Conservation (phyloP, 2,888 invertebrate species). For the Drosophila barbarae region DNA sequence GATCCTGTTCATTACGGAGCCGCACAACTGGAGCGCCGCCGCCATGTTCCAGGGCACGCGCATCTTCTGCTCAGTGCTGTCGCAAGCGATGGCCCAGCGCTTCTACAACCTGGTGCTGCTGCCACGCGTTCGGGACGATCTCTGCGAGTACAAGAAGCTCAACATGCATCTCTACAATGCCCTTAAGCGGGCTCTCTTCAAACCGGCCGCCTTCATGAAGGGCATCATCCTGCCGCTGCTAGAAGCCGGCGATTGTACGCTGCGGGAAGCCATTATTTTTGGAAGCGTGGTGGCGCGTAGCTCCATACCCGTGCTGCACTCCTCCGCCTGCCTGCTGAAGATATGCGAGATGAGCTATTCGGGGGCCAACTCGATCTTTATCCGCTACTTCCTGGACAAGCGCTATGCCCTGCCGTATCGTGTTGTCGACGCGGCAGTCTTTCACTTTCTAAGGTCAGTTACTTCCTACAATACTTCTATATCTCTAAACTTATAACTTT, state of each 20-base stretch:
- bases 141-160: constrained; percentile 95
- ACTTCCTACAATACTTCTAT: constrained; percentile 42
- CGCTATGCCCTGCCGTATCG: constrained; percentile 98
- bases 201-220: constrained; percentile 99
- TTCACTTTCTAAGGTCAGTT: constrained; percentile 92
- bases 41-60: constrained; percentile 93
- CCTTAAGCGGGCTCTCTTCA: constrained; percentile 94
- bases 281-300: constrained; percentile 94
- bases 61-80: constrained; percentile 97
- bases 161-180: constrained; percentile 99
- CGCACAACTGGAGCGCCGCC: constrained; percentile 98
- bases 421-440: constrained; percentile 96
- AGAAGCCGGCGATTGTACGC: constrained; percentile 94
- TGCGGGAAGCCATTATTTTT: constrained; percentile 96
- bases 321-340: constrained; percentile 95
- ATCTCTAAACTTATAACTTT: background rate
- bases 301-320: constrained; percentile 96
- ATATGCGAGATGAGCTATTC: constrained; percentile 99
- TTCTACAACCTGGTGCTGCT: constrained; percentile 96
- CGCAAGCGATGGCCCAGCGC: constrained; percentile 97
- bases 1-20: constrained; percentile 91
- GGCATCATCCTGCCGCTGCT: constrained; percentile 87
- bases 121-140: constrained; percentile 95
- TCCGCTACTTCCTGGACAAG: constrained; percentile 96
- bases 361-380: constrained; percentile 96